Conservation (phyloP, 1,140 invertebrate species). For the Brachionus plicatilis region DNA sequence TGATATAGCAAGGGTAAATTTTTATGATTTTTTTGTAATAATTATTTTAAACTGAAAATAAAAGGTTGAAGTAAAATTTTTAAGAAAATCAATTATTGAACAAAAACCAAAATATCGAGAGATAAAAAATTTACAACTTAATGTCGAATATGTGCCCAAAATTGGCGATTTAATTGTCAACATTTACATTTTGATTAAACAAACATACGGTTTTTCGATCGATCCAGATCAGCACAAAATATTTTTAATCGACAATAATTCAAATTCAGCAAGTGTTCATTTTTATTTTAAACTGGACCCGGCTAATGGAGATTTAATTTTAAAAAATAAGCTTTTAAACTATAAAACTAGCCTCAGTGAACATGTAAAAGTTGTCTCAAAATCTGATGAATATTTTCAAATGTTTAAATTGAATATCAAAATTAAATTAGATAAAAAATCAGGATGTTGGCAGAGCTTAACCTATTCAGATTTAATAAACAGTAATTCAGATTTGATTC, state of each 20-base stretch:
- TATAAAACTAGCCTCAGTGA: neutral
- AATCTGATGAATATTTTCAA: neutral
- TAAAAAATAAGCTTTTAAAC: neutral
- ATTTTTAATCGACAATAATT: neutral
- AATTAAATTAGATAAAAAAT: neutral
- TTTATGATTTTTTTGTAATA: neutral
- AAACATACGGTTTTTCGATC: neutral
- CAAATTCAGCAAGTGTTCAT: neutral
- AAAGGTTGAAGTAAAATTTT: slow-evolving; percentile 15
- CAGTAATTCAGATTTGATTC: neutral
- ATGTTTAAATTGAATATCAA: neutral
- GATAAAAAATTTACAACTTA: neutral
- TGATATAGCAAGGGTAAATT: slow-evolving; percentile 6
- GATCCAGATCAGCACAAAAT: neutral
- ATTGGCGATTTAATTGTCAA: slow-evolving; percentile 5
- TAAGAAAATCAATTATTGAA: neutral
- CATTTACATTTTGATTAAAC: neutral
- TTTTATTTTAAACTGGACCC: neutral
- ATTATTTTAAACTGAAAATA: neutral
- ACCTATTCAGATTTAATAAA: neutral
- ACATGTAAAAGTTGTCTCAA: neutral
- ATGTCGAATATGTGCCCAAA: neutral
- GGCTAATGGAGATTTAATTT: neutral
- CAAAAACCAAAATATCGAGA: neutral
- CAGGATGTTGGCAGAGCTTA: neutral